Evolutionary conservation across 2,113 vertebrate genomes (phyloP), one percentile per base, ranked within the genome.

Genomic region (Heloderma charlesbogerti): DNA sequence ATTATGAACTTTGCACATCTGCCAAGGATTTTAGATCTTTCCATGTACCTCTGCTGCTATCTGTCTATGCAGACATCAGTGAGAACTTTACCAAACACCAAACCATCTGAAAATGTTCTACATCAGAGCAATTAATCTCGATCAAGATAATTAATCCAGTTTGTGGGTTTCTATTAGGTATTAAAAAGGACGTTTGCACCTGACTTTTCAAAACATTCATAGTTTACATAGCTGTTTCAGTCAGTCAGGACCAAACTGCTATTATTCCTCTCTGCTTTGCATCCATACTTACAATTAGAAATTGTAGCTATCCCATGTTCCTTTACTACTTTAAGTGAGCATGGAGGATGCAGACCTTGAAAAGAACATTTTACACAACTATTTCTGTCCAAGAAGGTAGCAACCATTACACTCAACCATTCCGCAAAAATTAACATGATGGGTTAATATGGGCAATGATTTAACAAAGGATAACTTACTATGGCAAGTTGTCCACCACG

Each of bases 141-240:
- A 22, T 34, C 12, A 74, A 86, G 51, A n/a, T 37, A 75, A 77
- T 18, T 6, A 18, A 79, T 60, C 74, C n/a, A 60, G 48, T 45
- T 15, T 10, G 2, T 82, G 48, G 63, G 29, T 71, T 89, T 72
- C 12, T 74, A 34, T 71, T 20, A 15, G 63, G 66, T n/a, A 88
- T 92, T 18, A 54, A 90, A 37, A 75, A 34, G 86, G 63, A 89
- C 89, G 43, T 74, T 60, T 37, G 90, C n/a, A 88, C 87, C 89
- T 93, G 27, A 1, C 40, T 85, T 71, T 85, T 71, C 40, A 29
- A 16, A 80, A 8, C 77, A 67, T n/a, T 71, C 2, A 29, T 45
- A 69, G 27, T 54, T 79, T 67, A n/a, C 87, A 80, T 22, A 51
- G 31, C 34, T 48, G n/a, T 66, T 80, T 80, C 78, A 34, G 43